Conservation (phyloP, 2,113 vertebrate species). For the Trichomycterus rosablanca region DNA sequence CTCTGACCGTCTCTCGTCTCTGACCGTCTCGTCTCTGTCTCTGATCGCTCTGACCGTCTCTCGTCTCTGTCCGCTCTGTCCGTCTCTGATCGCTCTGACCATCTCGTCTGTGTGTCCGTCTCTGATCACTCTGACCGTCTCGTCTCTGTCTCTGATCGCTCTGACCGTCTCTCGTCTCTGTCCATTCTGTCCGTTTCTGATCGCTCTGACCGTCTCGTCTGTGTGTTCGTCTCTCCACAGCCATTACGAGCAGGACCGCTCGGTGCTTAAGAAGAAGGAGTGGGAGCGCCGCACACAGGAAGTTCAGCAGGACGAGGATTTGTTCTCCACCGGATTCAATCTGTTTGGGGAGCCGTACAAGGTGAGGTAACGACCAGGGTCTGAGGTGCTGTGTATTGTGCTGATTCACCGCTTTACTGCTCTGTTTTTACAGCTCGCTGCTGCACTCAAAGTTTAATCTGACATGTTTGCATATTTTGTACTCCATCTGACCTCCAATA, state of each 20-base stretch:
- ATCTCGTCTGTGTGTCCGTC: slow-evolving; percentile 34
- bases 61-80: slow-evolving; percentile 12
- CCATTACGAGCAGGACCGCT: slow-evolving; percentile 94
- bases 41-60: too few relatives aligned
- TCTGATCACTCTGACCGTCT: slow-evolving; percentile 40
- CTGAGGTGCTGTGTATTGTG: too few relatives aligned
- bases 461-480: too few relatives aligned
- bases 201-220: too few relatives aligned
- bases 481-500: too few relatives aligned
- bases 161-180: too few relatives aligned
- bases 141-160: slow-evolving; percentile 6
- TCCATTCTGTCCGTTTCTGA: too few relatives aligned
- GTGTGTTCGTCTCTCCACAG: slow-evolving; percentile 59
- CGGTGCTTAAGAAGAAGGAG: slow-evolving; percentile 88
- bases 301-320: slow-evolving; percentile 95
- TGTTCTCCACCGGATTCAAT: slow-evolving; percentile 96
- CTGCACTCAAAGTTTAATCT: too few relatives aligned
- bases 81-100: slow-evolving; percentile 46
- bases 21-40: too few relatives aligned
- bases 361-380: slow-evolving; percentile 62
- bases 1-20: too few relatives aligned
- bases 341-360: slow-evolving; percentile 97
- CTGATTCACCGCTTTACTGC: too few relatives aligned
- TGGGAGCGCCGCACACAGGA: slow-evolving; percentile 97
- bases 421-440: too few relatives aligned